Conservation (phyloP, 2,113 vertebrate species). For the Paraplagusia blochii region DNA sequence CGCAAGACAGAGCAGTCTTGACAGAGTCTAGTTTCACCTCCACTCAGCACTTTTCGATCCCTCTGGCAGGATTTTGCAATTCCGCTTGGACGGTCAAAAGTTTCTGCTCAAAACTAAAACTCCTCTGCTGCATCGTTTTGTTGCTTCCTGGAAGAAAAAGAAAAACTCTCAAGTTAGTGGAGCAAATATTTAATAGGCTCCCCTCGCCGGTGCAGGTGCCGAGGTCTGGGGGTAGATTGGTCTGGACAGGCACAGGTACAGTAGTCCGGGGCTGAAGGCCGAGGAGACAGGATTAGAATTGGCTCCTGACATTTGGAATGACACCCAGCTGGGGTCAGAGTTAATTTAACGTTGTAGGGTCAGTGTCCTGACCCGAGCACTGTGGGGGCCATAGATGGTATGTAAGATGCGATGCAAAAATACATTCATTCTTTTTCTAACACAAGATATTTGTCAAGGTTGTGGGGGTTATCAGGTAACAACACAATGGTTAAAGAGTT, state of each 20-base stretch:
- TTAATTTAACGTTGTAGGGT: constrained; percentile 63
- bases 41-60: constrained; percentile 71
- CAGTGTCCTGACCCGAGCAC: constrained; percentile 36
- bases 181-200: constrained; percentile 19
- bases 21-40: constrained; percentile 66
- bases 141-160: not conserved
- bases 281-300: constrained; percentile 64
- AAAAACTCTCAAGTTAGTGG: not conserved
- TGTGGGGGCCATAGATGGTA: constrained; percentile 22
- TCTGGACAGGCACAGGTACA: constrained; percentile 48
- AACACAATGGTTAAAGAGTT: too few relatives aligned
- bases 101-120: constrained; percentile 55
- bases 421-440: constrained; percentile 19
- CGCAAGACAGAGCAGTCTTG: constrained; percentile 51
- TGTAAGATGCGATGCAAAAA: constrained; percentile 23
- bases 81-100: constrained; percentile 58
- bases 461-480: too few relatives aligned
- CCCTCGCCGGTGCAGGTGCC: constrained; percentile 4
- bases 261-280: constrained; percentile 42
- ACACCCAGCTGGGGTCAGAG: constrained; percentile 62
- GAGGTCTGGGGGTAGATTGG: constrained; percentile 21
- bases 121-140: constrained; percentile 44
- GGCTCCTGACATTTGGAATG: constrained; percentile 67
- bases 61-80: constrained; percentile 63
- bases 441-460: too few relatives aligned